phyloP scores from a whole-genome alignment of 2,797 vertebrate genomes.

The Pseudotriccus pelzelni region DNA sequence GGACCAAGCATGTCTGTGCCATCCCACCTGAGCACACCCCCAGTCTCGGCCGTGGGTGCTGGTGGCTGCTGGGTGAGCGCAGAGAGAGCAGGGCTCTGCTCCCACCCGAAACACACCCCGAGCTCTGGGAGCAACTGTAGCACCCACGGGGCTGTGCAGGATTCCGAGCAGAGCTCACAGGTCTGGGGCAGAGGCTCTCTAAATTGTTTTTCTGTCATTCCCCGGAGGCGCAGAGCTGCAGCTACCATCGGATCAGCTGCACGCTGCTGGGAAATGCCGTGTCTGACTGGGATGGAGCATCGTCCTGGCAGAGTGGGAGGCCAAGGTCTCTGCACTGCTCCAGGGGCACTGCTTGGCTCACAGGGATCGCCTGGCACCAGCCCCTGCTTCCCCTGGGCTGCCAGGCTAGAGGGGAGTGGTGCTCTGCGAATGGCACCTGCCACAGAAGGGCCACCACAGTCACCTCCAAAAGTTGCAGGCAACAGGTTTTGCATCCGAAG shows the following conservation, averaged over 20 bases:
- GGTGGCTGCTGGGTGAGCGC: rapidly evolving
- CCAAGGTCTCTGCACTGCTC: neutral
- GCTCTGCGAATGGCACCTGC: neutral
- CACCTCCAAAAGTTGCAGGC: neutral
- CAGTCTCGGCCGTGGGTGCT: rapidly evolving
- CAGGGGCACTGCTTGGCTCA: rapidly evolving
- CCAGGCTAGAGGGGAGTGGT: rapidly evolving
- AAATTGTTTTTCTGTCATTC: neutral
- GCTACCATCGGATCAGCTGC: rapidly evolving
- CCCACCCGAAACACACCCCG: rapidly evolving
- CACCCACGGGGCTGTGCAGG: neutral
- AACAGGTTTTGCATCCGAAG: neutral
- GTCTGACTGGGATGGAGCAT: neutral
- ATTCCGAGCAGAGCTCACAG: neutral
- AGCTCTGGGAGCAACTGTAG: neutral
- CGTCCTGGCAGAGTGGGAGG: rapidly evolving
- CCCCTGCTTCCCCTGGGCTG: neutral
- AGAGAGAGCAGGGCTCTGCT: neutral
- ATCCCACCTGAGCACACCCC: too few species aligned
- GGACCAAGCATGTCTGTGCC: rapidly evolving
- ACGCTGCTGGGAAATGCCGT: rapidly evolving
- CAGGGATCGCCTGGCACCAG: rapidly evolving
- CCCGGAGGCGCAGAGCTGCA: neutral
- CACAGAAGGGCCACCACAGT: neutral
- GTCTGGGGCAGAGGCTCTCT: neutral